phyloP scores from a whole-genome alignment of 2,797 vertebrate genomes.

The Sebastes iracundus region DNA sequence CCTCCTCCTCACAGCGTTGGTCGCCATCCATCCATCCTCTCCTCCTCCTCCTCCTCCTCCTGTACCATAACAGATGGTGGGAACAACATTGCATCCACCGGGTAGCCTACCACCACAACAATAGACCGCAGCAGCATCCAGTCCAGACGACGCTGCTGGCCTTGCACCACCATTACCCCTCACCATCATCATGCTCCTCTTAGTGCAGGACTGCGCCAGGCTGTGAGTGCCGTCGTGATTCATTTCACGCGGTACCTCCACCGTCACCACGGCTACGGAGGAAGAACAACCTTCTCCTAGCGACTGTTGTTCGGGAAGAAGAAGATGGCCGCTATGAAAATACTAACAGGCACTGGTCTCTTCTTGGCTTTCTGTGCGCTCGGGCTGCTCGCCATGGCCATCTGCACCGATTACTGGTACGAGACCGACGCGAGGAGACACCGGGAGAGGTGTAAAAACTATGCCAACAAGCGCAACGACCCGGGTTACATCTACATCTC shows the following conservation, averaged over 20 bases:
- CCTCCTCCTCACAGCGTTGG: conserved; percentile 69
- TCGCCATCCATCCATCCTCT: conserved; percentile 70
- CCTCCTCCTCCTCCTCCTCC: conserved; percentile 78
- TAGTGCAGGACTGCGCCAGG: conserved; percentile 62
- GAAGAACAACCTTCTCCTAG: conserved; percentile 66
- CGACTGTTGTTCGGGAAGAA: conserved; percentile 71
- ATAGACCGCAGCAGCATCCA: conserved; percentile 65
- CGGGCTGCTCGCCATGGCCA: conserved; percentile 90
- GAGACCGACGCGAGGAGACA: conserved; percentile 93
- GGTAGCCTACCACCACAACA: conserved; percentile 63
- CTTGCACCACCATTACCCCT: conserved; percentile 47
- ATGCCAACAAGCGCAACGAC: conserved; percentile 91
- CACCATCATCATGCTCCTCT: conserved; percentile 52
- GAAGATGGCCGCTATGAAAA: conserved; percentile 95
- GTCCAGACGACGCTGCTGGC: conserved; percentile 55
- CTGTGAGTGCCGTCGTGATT: conserved; percentile 77
- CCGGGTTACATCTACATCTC: conserved; percentile 93
- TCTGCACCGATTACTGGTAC: conserved; percentile 94
- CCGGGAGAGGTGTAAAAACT: conserved; percentile 91
- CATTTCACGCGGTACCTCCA: conserved; percentile 71
- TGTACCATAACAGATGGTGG: conserved; percentile 85
- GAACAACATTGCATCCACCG: conserved; percentile 75
- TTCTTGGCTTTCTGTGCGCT: conserved; percentile 89
- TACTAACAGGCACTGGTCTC: conserved; percentile 90
- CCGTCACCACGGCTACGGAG: conserved; percentile 74